Evolutionary conservation across 2,888 invertebrate genomes (phyloP).

Genomic region (Biston stratarius): DNA sequence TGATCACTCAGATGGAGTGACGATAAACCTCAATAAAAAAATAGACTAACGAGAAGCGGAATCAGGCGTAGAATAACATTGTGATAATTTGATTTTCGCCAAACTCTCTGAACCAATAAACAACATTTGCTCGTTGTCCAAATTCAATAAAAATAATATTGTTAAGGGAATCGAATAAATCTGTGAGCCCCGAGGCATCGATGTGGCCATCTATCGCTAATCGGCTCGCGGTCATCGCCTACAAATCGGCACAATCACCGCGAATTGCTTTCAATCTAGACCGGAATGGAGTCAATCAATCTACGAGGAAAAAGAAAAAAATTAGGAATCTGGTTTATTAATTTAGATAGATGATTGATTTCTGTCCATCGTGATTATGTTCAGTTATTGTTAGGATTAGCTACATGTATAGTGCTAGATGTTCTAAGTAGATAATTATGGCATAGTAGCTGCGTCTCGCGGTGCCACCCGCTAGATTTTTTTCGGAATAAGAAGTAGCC

Average conservation of each 20-base stretch:
- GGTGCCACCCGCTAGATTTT: too few species aligned
- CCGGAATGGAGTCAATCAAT: conserved; percentile 28
- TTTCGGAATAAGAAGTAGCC: too few species aligned
- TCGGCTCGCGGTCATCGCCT: conserved; percentile 43
- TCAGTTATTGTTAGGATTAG: too few species aligned
- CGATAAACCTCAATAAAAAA: too few species aligned
- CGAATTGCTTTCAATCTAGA: conserved; percentile 38
- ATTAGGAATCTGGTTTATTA: conserved; percentile 17
- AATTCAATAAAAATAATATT: conserved; percentile 12
- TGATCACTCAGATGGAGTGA: too few species aligned
- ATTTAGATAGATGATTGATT: conserved; percentile 15
- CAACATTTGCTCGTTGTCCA: conserved; percentile 4
- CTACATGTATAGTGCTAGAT: too few species aligned
- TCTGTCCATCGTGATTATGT: conserved; percentile 6
- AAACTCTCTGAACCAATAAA: not conserved
- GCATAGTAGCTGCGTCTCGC: too few species aligned
- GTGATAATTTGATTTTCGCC: not conserved
- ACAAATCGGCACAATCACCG: conserved; percentile 51
- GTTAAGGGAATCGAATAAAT: conserved; percentile 15
- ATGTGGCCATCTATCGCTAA: conserved; percentile 36
- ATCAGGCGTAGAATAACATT: too few species aligned
- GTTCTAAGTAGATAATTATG: too few species aligned
- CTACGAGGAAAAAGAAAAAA: conserved; percentile 17
- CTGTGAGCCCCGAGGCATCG: conserved; percentile 10
- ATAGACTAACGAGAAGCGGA: too few species aligned